Evolutionary conservation across 2,797 vertebrate genomes (phyloP), one percentile per base, ranked within the genome.

Genomic region (Spea hammondii): DNA sequence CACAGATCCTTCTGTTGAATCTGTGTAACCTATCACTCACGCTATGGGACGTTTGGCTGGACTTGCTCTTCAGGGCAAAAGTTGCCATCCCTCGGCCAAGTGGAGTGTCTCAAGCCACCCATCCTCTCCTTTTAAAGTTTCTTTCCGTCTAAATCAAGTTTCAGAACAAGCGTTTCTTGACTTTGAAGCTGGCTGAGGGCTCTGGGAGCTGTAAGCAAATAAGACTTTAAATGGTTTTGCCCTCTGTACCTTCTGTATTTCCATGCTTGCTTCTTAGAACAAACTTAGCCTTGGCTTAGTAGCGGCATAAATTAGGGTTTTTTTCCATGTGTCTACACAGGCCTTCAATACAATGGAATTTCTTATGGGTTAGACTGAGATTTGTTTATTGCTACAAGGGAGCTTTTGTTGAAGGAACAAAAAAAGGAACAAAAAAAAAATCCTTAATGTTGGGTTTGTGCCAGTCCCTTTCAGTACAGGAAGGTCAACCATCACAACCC

Each of bases 371-470:
- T 84, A 17, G 85, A 78, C 50, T 79, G 75, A 76, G 72, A 84
- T 86, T 88, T 68, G 0, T 83, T 87, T 87, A 84, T 85, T 79
- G 50, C 83, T 72, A 74, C 86, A 86, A 84, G 76, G 78, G 85
- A 50, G 72, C 84, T 70, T 88, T 89, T 90, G 86, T 86, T 89
- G 84, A 70, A 86, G 69, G 6, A 55, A 67, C 69, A 72, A 54
- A 51, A 60, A 62, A 12, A 55, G 51, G 47, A 71, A 44, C 59
- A 62, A 62, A 62, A 44, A 87, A 84, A 60, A 86, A 86, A 85
- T 86, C 79, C 82, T 84, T 87, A 75, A 68, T 55, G 81, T 84
- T 90, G 89, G 89, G 90, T 87, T 89, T 85, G 84, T 86, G 75
- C 80, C 85, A 78, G 55, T 83, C 78, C 82, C 83, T 88, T 84